Evolutionary conservation across 2,888 invertebrate genomes (phyloP).

Genomic region (Apeira syringaria): DNA sequence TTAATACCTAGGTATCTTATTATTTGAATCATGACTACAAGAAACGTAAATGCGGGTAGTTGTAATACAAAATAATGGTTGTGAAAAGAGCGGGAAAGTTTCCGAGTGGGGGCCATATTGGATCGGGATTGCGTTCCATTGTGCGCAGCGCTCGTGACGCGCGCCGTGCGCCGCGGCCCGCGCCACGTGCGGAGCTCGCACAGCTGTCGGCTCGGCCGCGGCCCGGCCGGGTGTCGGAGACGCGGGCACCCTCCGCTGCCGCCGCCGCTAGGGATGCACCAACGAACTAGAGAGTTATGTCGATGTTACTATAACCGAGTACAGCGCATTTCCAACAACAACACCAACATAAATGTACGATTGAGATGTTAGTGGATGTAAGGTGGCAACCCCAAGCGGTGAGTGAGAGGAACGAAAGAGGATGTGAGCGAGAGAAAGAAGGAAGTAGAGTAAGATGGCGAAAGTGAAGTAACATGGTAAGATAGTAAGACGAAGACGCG

Average conservation of each 20-base stretch:
- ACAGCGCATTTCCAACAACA: background rate
- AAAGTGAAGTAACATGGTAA: no score
- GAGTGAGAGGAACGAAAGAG: no score
- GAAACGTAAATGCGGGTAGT: slow-evolving; percentile 28
- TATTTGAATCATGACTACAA: background rate
- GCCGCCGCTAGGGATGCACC: slow-evolving; percentile 23
- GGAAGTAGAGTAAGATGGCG: no score
- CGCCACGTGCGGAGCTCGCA: slow-evolving; percentile 67
- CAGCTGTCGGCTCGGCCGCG: no score
- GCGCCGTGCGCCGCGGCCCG: slow-evolving; percentile 52
- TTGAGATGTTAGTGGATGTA: no score
- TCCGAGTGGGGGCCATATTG: slow-evolving; percentile 65
- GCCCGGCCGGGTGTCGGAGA: slow-evolving; percentile 41
- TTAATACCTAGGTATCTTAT: background rate
- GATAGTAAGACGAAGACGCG: no score
- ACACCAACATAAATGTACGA: no score
- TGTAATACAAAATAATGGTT: slow-evolving; percentile 39
- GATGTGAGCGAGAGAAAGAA: no score
- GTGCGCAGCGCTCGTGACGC: no score
- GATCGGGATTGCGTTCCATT: slow-evolving; percentile 67
- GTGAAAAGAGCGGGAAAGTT: slow-evolving; percentile 74
- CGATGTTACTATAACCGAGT: background rate
- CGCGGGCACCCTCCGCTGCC: slow-evolving; percentile 51
- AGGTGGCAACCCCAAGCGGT: no score
- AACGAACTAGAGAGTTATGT: background rate